Conservation (phyloP, 2,888 invertebrate species). For the Apamea monoglypha region DNA sequence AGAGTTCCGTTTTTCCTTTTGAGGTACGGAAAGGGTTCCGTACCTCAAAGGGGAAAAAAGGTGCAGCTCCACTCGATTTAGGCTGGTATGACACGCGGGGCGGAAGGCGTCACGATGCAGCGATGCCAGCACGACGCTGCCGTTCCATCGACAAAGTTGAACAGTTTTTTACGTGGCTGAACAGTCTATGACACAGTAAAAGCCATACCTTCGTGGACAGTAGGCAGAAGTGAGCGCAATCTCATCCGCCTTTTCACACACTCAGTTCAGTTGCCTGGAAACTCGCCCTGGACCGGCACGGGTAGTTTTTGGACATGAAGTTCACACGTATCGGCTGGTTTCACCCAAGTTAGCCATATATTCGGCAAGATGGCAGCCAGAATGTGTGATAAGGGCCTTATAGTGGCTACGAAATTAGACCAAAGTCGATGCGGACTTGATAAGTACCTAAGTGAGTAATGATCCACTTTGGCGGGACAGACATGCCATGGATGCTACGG, state of each 20-base stretch:
- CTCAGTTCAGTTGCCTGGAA: background rate
- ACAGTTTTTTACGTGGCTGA: background rate
- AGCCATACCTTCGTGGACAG: background rate
- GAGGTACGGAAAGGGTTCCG: too few relatives aligned
- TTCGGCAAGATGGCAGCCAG: background rate
- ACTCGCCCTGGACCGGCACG: too few relatives aligned
- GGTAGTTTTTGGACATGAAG: background rate
- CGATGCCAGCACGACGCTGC: too few relatives aligned
- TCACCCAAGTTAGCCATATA: background rate
- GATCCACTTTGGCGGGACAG: slow-evolving; percentile 14
- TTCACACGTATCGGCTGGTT: background rate
- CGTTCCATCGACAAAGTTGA: background rate
- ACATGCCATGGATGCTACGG: slow-evolving; percentile 4
- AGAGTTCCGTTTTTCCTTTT: too few relatives aligned
- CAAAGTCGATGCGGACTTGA: slow-evolving; percentile 43
- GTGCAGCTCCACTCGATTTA: too few relatives aligned
- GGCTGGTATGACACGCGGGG: background rate
- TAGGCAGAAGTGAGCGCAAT: background rate
- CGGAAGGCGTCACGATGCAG: background rate
- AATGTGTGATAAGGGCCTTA: slow-evolving; percentile 1
- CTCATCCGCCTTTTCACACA: background rate
- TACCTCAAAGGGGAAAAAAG: background rate
- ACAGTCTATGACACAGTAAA: background rate
- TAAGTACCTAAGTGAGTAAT: slow-evolving; percentile 51
- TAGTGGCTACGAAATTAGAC: slow-evolving; percentile 35